Conservation (phyloP, 1,140 invertebrate species). For the Heliconius nattereri region DNA sequence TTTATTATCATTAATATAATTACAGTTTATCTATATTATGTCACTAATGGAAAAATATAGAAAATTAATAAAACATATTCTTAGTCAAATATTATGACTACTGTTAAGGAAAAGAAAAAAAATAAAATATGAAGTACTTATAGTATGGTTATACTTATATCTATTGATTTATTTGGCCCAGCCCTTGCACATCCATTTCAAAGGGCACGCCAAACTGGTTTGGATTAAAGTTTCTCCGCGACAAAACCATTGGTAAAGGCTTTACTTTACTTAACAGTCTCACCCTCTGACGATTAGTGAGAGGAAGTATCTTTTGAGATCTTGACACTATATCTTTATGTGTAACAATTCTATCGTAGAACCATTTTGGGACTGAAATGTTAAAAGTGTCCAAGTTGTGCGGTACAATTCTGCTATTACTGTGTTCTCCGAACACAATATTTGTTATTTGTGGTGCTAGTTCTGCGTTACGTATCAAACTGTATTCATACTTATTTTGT, state of each 20-base stretch:
- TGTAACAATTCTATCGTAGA: slow-evolving; percentile 30
- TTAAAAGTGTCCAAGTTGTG: slow-evolving; percentile 41
- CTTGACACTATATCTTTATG: slow-evolving; percentile 25
- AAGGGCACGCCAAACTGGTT: slow-evolving; percentile 50
- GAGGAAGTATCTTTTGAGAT: slow-evolving; percentile 39
- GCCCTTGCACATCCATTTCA: slow-evolving; percentile 49
- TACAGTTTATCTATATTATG: background rate
- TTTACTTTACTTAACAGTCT: slow-evolving; percentile 39
- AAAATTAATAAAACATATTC: too few relatives aligned
- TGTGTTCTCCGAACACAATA: slow-evolving; percentile 41
- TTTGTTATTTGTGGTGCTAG: slow-evolving; percentile 34
- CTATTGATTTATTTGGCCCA: slow-evolving; percentile 46
- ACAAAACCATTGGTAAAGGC: slow-evolving; percentile 29
- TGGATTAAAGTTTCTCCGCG: slow-evolving; percentile 42
- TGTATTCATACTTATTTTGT: slow-evolving; percentile 18
- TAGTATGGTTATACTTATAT: background rate
- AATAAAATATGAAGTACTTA: background rate
- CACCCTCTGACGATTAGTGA: slow-evolving; percentile 47
- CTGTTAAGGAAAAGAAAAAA: background rate
- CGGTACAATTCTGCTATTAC: slow-evolving; percentile 40
- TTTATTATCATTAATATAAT: background rate
- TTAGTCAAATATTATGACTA: too few relatives aligned
- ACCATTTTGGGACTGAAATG: slow-evolving; percentile 47
- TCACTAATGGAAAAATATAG: background rate
- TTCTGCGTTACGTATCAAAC: slow-evolving; percentile 10